Evolutionary conservation across 1,140 invertebrate species (phyloP).

Genomic region (Andrena cerasifolii): DNA sequence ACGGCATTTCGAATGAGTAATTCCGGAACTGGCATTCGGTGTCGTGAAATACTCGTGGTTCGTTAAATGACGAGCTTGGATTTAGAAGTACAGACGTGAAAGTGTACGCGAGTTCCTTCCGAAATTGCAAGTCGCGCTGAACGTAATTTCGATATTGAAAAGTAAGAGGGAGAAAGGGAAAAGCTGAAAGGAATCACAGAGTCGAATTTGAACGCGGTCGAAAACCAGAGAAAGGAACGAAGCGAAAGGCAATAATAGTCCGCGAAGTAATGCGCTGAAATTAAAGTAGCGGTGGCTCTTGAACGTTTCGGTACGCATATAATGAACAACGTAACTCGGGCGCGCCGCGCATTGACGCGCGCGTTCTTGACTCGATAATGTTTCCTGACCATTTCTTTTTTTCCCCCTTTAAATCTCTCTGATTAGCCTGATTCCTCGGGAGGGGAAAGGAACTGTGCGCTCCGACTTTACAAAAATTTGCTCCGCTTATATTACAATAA

Average conservation of each 20-base stretch:
- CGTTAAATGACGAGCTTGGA: constrained; percentile 18
- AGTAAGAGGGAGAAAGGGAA: background rate
- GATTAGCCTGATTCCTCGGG: constrained; percentile 62
- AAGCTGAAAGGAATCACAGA: constrained; percentile 39
- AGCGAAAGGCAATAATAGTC: constrained; percentile 7
- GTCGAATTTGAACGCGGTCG: constrained; percentile 11
- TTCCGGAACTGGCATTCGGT: constrained; percentile 51
- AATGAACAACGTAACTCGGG: background rate
- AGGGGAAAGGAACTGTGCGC: constrained; percentile 78
- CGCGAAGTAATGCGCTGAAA: background rate
- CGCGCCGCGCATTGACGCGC: constrained; percentile 1
- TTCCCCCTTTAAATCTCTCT: constrained; percentile 59
- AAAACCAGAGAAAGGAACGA: background rate
- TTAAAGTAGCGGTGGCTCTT: constrained; percentile 17
- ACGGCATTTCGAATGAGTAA: constrained; percentile 12
- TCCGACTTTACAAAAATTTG: constrained; percentile 79
- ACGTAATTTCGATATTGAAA: constrained; percentile 15
- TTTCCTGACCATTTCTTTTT: constrained; percentile 58
- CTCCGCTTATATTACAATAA: constrained; percentile 80
- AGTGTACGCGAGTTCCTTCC: constrained; percentile 11
- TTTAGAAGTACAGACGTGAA: constrained; percentile 6
- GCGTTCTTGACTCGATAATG: constrained; percentile 63
- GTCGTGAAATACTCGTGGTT: constrained; percentile 51
- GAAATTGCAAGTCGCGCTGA: constrained; percentile 6
- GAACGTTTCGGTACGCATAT: background rate